phyloP scores from a whole-genome alignment of 2,888 invertebrate genomes.

The Cryptus viduatorius region DNA sequence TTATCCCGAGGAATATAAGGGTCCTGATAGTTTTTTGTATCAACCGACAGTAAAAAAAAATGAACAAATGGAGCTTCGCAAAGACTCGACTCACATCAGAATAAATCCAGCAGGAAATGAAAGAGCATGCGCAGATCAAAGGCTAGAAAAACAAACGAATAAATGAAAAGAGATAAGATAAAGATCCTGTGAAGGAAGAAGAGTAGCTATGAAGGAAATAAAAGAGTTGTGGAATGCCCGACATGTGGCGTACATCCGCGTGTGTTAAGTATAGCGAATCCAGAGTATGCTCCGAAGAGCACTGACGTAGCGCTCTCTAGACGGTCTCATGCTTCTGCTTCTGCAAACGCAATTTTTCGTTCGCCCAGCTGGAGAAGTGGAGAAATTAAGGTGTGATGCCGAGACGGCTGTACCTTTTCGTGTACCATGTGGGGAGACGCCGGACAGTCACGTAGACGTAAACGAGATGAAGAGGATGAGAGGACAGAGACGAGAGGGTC shows the following conservation, averaged over 20 bases:
- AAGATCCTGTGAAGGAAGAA: constrained; percentile 65
- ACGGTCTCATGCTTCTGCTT: constrained; percentile 19
- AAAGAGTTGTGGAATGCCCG: constrained; percentile 75
- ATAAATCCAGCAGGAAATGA: background rate
- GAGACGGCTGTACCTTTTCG: background rate
- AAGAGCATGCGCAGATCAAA: too few species aligned
- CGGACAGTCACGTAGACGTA: constrained; percentile 41
- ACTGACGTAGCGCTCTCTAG: constrained; percentile 24
- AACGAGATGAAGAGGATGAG: constrained; percentile 43
- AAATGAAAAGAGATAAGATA: constrained; percentile 69
- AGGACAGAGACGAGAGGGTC: constrained; percentile 36
- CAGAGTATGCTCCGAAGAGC: constrained; percentile 21
- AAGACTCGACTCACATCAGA: background rate
- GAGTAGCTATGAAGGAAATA: constrained; percentile 39
- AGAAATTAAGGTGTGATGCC: constrained; percentile 64
- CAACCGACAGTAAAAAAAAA: too few species aligned
- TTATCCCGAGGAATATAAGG: too few species aligned
- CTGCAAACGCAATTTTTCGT: constrained; percentile 70
- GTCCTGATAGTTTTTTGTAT: too few species aligned
- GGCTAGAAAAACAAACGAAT: background rate
- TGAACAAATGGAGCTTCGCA: background rate
- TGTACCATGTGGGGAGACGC: constrained; percentile 40
- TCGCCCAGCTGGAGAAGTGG: constrained; percentile 48
- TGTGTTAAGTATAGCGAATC: constrained; percentile 48
- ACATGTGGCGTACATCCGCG: constrained; percentile 82